Percentiles rank a stretch among this genome's conserved stretches.
phyloP scores from a whole-genome alignment of 2,888 invertebrate species.

The Ornithoptera alexandrae region DNA sequence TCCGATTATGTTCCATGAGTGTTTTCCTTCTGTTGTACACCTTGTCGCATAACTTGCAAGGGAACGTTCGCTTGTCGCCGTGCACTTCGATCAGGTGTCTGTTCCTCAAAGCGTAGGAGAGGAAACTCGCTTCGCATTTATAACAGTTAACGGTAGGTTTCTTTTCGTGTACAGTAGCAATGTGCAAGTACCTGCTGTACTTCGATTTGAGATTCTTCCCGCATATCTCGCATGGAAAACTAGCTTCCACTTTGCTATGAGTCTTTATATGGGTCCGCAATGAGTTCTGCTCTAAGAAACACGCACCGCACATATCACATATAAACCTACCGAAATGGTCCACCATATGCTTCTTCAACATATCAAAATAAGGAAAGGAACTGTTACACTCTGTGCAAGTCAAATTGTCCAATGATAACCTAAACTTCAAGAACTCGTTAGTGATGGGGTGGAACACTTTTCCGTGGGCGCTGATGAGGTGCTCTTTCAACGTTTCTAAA shows the following conservation, averaged over 20 bases:
- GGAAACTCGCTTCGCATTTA: conserved; percentile 64
- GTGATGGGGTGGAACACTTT: conserved; percentile 47
- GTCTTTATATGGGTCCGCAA: conserved; percentile 65
- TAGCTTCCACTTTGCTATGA: conserved; percentile 69
- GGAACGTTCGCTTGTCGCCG: conserved; percentile 63
- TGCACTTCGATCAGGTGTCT: conserved; percentile 65
- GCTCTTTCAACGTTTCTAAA: conserved; percentile 52
- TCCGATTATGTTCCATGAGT: conserved; percentile 60
- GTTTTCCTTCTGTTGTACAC: conserved; percentile 67
- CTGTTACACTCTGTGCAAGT: conserved; percentile 61
- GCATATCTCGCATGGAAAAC: conserved; percentile 72
- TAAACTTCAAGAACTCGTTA: conserved; percentile 65
- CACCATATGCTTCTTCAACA: conserved; percentile 64
- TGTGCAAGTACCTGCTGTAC: conserved; percentile 61
- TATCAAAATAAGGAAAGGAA: conserved; percentile 63
- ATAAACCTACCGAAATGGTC: conserved; percentile 66
- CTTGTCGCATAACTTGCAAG: conserved; percentile 65
- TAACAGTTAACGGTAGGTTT: conserved; percentile 66
- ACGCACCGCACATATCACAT: conserved; percentile 68
- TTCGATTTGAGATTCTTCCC: conserved; percentile 68
- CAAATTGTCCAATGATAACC: conserved; percentile 54
- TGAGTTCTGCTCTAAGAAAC: conserved; percentile 70
- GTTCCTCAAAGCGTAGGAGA: conserved; percentile 62
- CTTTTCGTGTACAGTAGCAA: conserved; percentile 66
- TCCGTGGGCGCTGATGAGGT: conserved; percentile 50